Evolutionary conservation across 1,140 invertebrate species (phyloP).

Genomic region (Cecropterus lyciades): DNA sequence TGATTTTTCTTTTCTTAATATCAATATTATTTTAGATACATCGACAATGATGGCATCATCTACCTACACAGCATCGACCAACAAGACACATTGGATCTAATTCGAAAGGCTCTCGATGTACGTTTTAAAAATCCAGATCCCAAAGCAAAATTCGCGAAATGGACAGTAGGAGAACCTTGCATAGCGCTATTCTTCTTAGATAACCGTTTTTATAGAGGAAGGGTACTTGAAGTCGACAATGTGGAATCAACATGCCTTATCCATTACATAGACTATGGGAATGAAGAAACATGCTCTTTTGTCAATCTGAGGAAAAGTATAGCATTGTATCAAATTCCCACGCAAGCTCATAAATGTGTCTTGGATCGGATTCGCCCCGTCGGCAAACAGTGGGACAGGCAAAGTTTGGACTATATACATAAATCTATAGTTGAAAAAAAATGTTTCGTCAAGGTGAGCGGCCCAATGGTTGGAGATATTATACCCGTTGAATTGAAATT

Average conservation of each 20-base stretch:
- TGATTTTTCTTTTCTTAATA: neutral
- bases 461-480: constrained; percentile 50
- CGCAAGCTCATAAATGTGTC: constrained; percentile 80
- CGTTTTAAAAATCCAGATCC: constrained; percentile 75
- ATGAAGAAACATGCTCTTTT: constrained; percentile 82
- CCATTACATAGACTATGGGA: constrained; percentile 88
- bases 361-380: constrained; percentile 78
- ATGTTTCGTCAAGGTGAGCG: constrained; percentile 60
- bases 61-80: constrained; percentile 84
- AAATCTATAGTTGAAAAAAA: constrained; percentile 73
- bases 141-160: constrained; percentile 77
- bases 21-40: constrained; percentile 76
- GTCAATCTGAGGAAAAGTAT: constrained; percentile 85
- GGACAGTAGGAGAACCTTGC: constrained; percentile 86
- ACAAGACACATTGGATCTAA: constrained; percentile 74
- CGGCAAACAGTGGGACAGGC: constrained; percentile 59
- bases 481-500: constrained; percentile 68
- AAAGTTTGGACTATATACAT: constrained; percentile 71
- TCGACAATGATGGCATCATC: constrained; percentile 84
- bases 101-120: constrained; percentile 81
- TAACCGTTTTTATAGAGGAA: constrained; percentile 86
- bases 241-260: constrained; percentile 76
- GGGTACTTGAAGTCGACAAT: constrained; percentile 74
- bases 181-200: constrained; percentile 86
- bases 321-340: constrained; percentile 85